Evolutionary conservation across 2,113 vertebrate species (phyloP), one percentile per base, ranked within the genome.

Genomic region (Sprattus sprattus): DNA sequence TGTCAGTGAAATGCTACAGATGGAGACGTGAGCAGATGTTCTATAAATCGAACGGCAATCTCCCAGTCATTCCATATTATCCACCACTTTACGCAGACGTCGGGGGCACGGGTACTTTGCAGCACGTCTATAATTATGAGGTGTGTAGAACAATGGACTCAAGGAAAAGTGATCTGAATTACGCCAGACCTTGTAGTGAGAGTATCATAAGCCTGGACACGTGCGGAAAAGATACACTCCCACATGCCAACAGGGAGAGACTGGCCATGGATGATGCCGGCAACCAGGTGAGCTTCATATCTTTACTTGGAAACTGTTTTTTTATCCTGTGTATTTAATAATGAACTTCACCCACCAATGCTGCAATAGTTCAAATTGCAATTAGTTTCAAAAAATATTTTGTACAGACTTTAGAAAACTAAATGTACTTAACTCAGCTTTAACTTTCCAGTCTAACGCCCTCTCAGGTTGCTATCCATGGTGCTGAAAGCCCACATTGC

Each of bases 81-180:
- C 60, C 83, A 18, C 60, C 83, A 4, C 22, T 67, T 46, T 84
- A 71, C 83, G 32, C 83, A 32, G 60, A 75, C 57, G 60, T 64
- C 20, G 60, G 60, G 4, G 60, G 60, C 60, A 64, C 60, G 18
- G 60, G 60, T 22, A 64, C 60, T 64, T 64, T 64, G 20, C 60
- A 64, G 60, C 60, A 83, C 28, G 82, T 83, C 1, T 83, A 83
- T 52, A 83, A 83, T 83, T 83, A 83, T 32, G 82, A 83, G 46
- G 82, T 83, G 25, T 83, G 82, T 32, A 83, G 82, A 39, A 83
- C 82, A 18, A 54, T 52, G 49, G 95, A 96, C 90, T 96, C 95
- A 0, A 93, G 90, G 84, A 94, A 94, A 89, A 94, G 95, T 5
- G 94, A 95, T 45, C 49, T 28, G 45, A 82, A 83, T 16, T 87